phyloP scores from a whole-genome alignment of 1,140 invertebrate species.

The Drosophila tristis region DNA sequence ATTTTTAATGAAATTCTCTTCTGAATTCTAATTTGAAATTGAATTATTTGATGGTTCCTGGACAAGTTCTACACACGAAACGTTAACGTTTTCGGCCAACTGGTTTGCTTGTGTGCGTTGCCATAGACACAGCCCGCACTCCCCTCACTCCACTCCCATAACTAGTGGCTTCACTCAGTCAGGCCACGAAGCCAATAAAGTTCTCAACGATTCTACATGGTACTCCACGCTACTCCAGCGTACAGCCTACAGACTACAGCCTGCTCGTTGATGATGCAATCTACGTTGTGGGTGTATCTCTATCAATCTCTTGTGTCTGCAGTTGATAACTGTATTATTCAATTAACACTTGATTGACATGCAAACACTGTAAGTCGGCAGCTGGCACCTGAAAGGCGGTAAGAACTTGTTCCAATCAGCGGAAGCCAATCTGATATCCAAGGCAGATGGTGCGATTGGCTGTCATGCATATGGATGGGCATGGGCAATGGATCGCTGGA shows the following conservation, averaged over 20 bases:
- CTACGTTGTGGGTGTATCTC: constrained; percentile 17
- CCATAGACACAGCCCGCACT: no score
- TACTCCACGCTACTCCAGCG: neutral
- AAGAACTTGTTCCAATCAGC: constrained; percentile 28
- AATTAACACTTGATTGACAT: constrained; percentile 60
- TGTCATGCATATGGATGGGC: constrained; percentile 50
- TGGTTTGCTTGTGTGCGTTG: no score
- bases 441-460: constrained; percentile 11
- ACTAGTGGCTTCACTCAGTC: neutral
- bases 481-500: no score
- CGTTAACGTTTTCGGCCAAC: no score
- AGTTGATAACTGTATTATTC: constrained; percentile 56
- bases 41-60: neutral
- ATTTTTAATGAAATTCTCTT: no score
- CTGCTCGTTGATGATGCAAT: neutral
- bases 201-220: neutral
- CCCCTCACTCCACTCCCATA: no score
- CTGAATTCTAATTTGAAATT: no score
- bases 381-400: constrained; percentile 6
- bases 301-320: neutral
- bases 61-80: no score
- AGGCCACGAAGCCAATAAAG: neutral
- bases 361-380: constrained; percentile 32
- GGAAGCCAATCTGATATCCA: constrained; percentile 3
- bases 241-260: no score